Conservation (phyloP, 2,888 invertebrate species). For the Girardia tigrina region DNA sequence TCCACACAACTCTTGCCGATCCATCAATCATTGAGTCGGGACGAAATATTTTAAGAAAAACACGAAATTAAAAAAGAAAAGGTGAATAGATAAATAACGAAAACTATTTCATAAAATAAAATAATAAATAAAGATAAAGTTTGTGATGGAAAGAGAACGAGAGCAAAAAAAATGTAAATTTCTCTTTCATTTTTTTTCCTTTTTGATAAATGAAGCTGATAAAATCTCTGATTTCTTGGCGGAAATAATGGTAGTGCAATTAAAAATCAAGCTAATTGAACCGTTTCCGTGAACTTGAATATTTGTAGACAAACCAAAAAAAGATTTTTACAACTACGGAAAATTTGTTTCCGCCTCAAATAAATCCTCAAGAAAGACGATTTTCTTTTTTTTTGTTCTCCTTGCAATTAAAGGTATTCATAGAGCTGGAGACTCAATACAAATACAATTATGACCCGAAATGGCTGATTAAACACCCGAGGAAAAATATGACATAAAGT, state of each 20-base stretch:
- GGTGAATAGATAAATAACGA: not conserved
- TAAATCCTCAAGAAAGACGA: not conserved
- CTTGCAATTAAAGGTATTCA: not conserved
- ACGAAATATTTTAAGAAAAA: not conserved
- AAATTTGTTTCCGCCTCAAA: slow-evolving; percentile 12
- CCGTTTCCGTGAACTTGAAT: slow-evolving; percentile 10
- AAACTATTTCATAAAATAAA: not conserved
- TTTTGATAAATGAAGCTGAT: not conserved
- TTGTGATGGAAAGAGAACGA: not conserved
- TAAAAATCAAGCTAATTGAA: slow-evolving; percentile 20
- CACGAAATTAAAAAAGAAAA: not conserved
- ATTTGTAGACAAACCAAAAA: not conserved
- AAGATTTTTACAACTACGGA: not conserved
- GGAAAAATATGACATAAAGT: too few species aligned
- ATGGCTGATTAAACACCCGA: not conserved
- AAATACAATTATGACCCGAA: not conserved
- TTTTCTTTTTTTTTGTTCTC: too few species aligned
- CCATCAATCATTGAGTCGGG: not conserved
- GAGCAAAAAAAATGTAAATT: not conserved
- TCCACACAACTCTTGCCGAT: not conserved
- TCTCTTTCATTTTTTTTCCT: too few species aligned
- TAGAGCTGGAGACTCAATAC: not conserved
- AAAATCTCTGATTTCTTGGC: slow-evolving; percentile 16
- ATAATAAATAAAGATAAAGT: not conserved
- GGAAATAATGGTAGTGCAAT: slow-evolving; percentile 20